phyloP scores from a whole-genome alignment of 1,140 invertebrate genomes.

The Dendrolimus kikuchii region DNA sequence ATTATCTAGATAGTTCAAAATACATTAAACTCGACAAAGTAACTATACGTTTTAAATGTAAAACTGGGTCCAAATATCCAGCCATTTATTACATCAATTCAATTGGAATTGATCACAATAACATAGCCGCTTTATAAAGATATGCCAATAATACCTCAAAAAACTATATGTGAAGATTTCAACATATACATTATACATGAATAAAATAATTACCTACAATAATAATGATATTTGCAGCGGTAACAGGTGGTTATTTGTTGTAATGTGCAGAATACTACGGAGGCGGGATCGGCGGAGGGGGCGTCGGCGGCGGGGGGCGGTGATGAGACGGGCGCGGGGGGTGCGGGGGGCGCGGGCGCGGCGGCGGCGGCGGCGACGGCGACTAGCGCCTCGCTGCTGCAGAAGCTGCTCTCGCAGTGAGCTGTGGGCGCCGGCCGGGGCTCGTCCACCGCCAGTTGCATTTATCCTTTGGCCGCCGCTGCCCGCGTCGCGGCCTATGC shows the following conservation, averaged over 20 bases:
- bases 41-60: no score
- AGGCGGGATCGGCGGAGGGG: conserved; percentile 72
- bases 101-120: no score
- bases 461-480: conserved; percentile 27
- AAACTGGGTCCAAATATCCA: no score
- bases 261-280: conserved; percentile 81
- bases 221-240: no score
- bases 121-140: no score
- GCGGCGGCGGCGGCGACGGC: conserved; percentile 55
- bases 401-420: conserved; percentile 86
- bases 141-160: no score
- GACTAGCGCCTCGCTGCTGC: conserved; percentile 81
- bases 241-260: conserved; percentile 4
- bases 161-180: no score
- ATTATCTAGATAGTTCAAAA: no score
- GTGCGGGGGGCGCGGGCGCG: conserved; percentile 15
- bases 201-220: no score
- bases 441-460: conserved; percentile 12
- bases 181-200: no score
- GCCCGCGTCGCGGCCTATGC: conserved; percentile 45
- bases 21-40: no score
- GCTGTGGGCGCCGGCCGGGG: conserved; percentile 18
- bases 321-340: conserved; percentile 33
- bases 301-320: conserved; percentile 61
- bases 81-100: no score